Base-by-base conservation (phyloP, 2,888 invertebrate species). In the Dynastes tityus region DNA sequence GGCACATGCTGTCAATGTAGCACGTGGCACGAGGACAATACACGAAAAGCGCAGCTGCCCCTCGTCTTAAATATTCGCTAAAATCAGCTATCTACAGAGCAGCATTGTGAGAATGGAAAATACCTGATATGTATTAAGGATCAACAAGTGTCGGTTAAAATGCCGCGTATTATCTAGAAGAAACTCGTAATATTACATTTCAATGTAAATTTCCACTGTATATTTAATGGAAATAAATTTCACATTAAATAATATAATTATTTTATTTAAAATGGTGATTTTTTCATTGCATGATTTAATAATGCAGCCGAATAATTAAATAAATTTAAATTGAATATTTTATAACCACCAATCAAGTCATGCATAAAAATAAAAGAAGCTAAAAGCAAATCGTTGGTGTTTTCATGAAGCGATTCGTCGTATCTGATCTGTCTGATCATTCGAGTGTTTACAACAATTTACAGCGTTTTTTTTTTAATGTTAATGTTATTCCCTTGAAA, bases 21-120 rank as follows among this genome's bases (percentile, higher is more conserved):
- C 77, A 77, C 77, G 77, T 77, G 77, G 77, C 77, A 77, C 27
- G 37, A 70, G 61, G 76, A 77, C 71, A 80, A 80, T 75, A 79
- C 78, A 76, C 53, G 55, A 40, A 76, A 79, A 76, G 16, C 65
- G 67, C 80, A 78, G 78, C 79, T 77, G 80, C 77, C 79, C 76
- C 22, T 53, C 49, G 37, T 55, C 65, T 68, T 49, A 49, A 68
- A 76, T 78, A 61, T 49, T 61, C 63, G 32, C 74, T 76, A 71
- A 78, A 67, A 78, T 74, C 73, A 77, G 70, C 29, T 65, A 73
- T 74, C 73, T 74, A 51, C 37, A 13, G 64, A 16, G 61, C 55
- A 49, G 9, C 37, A 49, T 68, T 68, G 68, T 68, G 49, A 45
- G 11, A 45, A 9, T 6, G 45, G 49, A 51, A 68, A 49, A 68